Percentiles rank a stretch among this genome's conserved stretches.
These are phyloP conservation scores for Potamarius usumacintae DNA, from an alignment of 2,113 vertebrate genomes.

Conservation along the genomic window DNA sequence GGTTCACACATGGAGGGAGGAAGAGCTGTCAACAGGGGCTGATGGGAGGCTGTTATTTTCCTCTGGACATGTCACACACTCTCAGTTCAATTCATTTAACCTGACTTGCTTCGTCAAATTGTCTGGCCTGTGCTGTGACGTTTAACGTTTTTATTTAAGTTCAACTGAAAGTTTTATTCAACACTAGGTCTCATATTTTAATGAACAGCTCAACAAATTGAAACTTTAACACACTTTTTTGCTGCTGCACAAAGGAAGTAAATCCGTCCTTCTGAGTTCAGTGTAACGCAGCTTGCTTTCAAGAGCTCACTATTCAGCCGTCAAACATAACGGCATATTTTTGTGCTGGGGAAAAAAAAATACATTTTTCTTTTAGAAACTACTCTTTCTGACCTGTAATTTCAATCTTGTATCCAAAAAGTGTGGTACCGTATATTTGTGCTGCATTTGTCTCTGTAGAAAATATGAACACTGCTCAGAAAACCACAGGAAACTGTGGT, in stretches of 20 bases:
- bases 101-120: not conserved
- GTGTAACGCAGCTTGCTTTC: not conserved
- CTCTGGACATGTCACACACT: too few relatives aligned
- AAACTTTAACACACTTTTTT: not conserved
- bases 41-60: not conserved
- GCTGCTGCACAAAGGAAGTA: not conserved
- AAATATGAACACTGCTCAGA: not conserved
- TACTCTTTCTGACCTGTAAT: not conserved
- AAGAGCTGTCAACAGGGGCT: not conserved
- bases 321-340: not conserved
- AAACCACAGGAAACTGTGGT: too few relatives aligned
- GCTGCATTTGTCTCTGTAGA: not conserved
- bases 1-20: constrained; percentile 13
- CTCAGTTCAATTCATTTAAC: not conserved
- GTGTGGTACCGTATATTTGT: not conserved
- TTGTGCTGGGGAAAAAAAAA: not conserved
- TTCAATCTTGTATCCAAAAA: not conserved
- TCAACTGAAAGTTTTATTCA: not conserved
- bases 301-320: not conserved
- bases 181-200: not conserved
- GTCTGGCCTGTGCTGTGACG: not conserved
- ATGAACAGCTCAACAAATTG: not conserved
- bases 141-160: not conserved
- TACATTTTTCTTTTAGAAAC: not conserved
- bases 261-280: not conserved